Percentiles rank a stretch among this genome's conserved stretches.
phyloP scores from a whole-genome alignment of 2,888 invertebrate genomes.

The Drosophila silvestris region DNA sequence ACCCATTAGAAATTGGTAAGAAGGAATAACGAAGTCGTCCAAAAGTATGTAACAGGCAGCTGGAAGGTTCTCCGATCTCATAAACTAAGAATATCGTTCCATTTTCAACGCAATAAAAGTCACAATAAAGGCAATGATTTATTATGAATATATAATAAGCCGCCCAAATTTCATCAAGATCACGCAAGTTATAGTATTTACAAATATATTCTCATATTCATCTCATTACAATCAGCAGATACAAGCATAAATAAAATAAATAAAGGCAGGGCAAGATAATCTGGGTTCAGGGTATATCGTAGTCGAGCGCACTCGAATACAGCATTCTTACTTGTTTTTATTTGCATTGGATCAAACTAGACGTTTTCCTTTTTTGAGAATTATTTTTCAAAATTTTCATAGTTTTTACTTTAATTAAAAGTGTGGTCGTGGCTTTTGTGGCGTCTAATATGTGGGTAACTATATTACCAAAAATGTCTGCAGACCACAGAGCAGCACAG shows the following conservation, averaged over 20 bases:
- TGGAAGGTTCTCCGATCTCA: neutral
- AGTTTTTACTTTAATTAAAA: slow-evolving; percentile 80
- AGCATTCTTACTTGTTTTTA: slow-evolving; percentile 6
- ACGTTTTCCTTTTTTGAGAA: slow-evolving; percentile 40
- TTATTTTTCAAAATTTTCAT: slow-evolving; percentile 76
- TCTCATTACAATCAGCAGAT: neutral
- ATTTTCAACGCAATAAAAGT: neutral
- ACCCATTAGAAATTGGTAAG: neutral
- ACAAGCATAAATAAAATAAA: neutral
- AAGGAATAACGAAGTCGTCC: neutral
- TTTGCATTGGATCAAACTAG: slow-evolving; percentile 3
- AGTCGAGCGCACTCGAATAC: neutral
- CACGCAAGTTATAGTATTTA: neutral
- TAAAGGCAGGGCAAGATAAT: neutral
- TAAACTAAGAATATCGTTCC: neutral
- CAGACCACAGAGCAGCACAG: slow-evolving; percentile 25
- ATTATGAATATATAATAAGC: neutral
- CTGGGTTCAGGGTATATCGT: neutral
- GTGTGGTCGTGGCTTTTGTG: slow-evolving; percentile 74
- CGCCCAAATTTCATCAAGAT: neutral
- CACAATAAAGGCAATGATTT: neutral
- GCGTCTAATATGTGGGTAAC: slow-evolving; percentile 62
- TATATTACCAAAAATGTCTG: slow-evolving; percentile 56
- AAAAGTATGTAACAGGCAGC: neutral
- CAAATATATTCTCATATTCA: neutral